phyloP scores from a whole-genome alignment of 2,113 vertebrate species.

The Sylvilagus bachmani region DNA sequence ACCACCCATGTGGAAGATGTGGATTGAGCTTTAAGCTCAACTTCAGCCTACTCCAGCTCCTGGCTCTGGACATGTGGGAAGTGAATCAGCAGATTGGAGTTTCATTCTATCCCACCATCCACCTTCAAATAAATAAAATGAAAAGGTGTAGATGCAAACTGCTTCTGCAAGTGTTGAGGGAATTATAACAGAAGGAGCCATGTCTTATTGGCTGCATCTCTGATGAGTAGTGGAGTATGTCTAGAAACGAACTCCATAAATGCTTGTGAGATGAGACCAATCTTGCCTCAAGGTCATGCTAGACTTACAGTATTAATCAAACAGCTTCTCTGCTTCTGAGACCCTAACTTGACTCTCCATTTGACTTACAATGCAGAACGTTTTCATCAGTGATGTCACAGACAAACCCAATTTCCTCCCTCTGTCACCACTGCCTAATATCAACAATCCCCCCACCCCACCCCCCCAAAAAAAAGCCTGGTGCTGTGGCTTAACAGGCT shows the following conservation, averaged over 20 bases:
- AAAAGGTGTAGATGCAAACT: neutral
- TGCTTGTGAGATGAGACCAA: neutral
- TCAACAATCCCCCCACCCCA: neutral
- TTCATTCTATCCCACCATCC: no score
- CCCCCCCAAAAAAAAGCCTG: no score
- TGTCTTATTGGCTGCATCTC: neutral
- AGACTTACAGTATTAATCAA: neutral
- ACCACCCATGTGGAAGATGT: no score
- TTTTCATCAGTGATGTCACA: neutral
- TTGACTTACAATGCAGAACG: neutral
- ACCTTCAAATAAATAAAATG: no score
- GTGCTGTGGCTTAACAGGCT: no score
- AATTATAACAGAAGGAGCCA: neutral
- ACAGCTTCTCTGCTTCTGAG: neutral
- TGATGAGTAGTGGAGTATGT: neutral
- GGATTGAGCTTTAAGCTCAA: no score
- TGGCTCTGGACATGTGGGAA: no score
- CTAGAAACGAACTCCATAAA: neutral
- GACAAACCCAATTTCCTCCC: neutral
- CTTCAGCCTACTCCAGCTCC: no score
- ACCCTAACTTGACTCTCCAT: neutral
- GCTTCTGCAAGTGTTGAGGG: neutral
- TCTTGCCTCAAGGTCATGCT: neutral
- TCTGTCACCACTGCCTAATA: neutral
- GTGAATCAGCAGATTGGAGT: no score